Percentiles rank a stretch among this genome's conserved stretches.
Evolutionary conservation across 1,140 invertebrate species (phyloP).

Genomic region (Drosophila serrata): DNA sequence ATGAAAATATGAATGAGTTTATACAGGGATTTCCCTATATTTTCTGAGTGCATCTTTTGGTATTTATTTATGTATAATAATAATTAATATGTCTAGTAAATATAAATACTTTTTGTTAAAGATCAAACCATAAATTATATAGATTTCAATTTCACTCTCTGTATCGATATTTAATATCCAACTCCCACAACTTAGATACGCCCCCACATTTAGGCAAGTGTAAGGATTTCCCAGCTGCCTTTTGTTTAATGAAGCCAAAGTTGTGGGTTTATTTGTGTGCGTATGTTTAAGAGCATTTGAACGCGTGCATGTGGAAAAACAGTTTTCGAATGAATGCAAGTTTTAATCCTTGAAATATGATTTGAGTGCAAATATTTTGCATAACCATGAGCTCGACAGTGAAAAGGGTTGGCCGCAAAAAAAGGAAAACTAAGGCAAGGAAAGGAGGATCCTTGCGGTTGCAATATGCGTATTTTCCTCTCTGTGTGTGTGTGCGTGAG

Average conservation of each 20-base stretch:
- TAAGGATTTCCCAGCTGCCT: conserved; percentile 37
- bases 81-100: background rate
- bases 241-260: conserved; percentile 81
- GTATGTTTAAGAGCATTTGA: conserved; percentile 17
- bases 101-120: too few species aligned
- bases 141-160: too few species aligned
- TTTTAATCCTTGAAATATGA: conserved; percentile 84
- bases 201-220: conserved; percentile 2
- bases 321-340: conserved; percentile 82
- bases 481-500: conserved; percentile 30
- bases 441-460: conserved; percentile 52
- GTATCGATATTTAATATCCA: background rate
- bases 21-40: background rate
- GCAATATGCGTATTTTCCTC: conserved; percentile 17
- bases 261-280: conserved; percentile 40
- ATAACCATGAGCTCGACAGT: conserved; percentile 77
- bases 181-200: conserved; percentile 3
- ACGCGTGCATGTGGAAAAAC: conserved; percentile 79
- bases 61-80: background rate
- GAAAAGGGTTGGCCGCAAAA: conserved; percentile 45
- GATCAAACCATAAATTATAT: background rate
- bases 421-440: conserved; percentile 7
- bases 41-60: too few species aligned
- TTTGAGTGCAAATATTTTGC: conserved; percentile 84
- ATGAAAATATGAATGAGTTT: too few species aligned